A percentile compares a stretch with the other conserved stretches of the same genome.
Conservation (phyloP, 2,888 invertebrate genomes). For the Amiota communis region DNA sequence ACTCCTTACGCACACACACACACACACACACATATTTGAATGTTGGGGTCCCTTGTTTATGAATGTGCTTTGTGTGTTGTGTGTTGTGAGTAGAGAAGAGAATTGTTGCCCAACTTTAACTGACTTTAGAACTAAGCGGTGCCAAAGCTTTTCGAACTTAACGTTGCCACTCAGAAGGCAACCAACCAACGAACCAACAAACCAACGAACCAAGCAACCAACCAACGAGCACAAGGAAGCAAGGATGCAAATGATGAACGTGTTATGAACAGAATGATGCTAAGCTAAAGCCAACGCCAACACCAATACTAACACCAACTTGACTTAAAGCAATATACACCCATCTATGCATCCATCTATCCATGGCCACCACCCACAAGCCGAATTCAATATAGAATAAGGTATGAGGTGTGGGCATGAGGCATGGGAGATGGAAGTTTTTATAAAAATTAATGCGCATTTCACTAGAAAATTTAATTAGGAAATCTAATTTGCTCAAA, state of each 20-base stretch:
- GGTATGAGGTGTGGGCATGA: background rate
- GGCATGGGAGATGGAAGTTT: constrained; percentile 23
- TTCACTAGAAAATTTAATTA: constrained; percentile 72
- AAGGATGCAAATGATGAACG: no score
- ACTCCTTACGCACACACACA: no score
- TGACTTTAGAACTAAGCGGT: constrained; percentile 4
- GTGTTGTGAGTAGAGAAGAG: no score
- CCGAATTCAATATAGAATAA: background rate
- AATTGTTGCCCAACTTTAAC: background rate
- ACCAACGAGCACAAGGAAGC: no score
- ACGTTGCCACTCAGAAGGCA: constrained; percentile 19
- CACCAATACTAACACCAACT: background rate
- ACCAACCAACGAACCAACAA: background rate
- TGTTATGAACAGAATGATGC: background rate
- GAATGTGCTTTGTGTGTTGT: background rate
- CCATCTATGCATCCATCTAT: background rate
- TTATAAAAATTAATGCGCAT: constrained; percentile 65
- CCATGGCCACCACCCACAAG: constrained; percentile 1
- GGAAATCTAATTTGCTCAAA: constrained; percentile 74
- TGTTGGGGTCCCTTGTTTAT: no score
- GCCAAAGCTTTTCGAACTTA: constrained; percentile 13
- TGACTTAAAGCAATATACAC: background rate
- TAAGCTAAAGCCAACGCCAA: background rate
- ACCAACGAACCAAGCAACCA: no score
- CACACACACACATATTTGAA: no score